These are phyloP conservation scores for Steinernema scapterisci DNA, from an alignment of 2,888 invertebrate species.

Conservation along the genomic window DNA sequence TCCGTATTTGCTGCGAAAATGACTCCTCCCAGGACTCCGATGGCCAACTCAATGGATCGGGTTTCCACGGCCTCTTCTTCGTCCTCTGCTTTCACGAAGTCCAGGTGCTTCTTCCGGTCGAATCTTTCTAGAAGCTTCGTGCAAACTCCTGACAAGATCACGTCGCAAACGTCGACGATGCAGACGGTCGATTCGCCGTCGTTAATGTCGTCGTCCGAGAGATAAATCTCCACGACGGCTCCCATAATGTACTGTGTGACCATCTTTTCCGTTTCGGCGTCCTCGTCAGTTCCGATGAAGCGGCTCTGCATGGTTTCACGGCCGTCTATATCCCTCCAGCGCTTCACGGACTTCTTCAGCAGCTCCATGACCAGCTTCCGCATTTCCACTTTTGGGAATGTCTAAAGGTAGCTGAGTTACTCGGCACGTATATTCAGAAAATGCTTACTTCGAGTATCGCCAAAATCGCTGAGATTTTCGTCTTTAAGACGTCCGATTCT, in stretches of 20 bases:
- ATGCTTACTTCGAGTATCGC: conserved; percentile 3
- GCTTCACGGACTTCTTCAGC: background rate
- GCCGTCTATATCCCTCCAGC: conserved; percentile 20
- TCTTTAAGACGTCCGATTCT: background rate
- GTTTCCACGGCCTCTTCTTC: conserved; percentile 23
- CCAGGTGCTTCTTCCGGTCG: background rate
- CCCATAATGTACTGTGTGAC: conserved; percentile 27
- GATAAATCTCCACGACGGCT: conserved; percentile 28
- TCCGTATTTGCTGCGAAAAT: conserved; percentile 15
- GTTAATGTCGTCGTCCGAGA: background rate
- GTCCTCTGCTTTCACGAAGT: background rate
- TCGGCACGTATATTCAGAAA: background rate
- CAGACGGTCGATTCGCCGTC: conserved; percentile 6
- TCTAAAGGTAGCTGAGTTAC: background rate
- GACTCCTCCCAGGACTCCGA: conserved; percentile 31
- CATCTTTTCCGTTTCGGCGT: background rate
- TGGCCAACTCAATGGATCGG: conserved; percentile 23
- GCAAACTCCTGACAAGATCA: background rate
- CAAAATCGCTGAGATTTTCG: background rate
- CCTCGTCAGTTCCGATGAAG: background rate
- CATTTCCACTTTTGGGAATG: background rate
- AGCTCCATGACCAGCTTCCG: conserved; percentile 29
- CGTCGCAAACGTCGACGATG: conserved; percentile 23
- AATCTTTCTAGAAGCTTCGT: background rate
- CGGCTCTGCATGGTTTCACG: background rate